Percentiles rank a stretch among this genome's conserved stretches.
Evolutionary conservation across 1,140 invertebrate species (phyloP).

Genomic region (Drosophila tsacasi): DNA sequence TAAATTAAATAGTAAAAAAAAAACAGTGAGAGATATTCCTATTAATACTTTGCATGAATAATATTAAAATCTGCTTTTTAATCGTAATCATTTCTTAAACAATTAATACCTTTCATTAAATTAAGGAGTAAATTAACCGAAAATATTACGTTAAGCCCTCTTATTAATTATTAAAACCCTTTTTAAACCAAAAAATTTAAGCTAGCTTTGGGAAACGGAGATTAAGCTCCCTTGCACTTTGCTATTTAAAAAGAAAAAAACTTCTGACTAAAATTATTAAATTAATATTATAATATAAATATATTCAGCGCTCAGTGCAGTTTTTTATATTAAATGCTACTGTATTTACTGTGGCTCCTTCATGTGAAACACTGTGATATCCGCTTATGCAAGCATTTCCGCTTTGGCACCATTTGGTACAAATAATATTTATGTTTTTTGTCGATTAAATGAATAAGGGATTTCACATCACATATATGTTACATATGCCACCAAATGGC

Average conservation of each 20-base stretch:
- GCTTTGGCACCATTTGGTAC: slow-evolving; percentile 1
- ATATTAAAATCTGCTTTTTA: no score
- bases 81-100: no score
- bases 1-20: neutral
- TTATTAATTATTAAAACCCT: no score
- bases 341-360: neutral
- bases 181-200: no score
- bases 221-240: no score
- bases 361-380: neutral
- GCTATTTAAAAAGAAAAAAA: no score
- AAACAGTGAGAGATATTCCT: neutral
- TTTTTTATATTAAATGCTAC: neutral
- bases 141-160: no score
- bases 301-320: neutral
- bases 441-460: neutral
- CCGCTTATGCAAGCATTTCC: slow-evolving; percentile 13
- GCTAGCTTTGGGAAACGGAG: no score
- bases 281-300: neutral
- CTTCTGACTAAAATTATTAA: no score
- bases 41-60: no score
- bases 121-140: no score
- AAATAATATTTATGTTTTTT: slow-evolving; percentile 4
- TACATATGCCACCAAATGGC: neutral
- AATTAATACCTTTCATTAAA: no score
- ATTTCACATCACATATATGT: neutral